phyloP scores from a whole-genome alignment of 2,797 vertebrate genomes.

The Galagoides demidoff region DNA sequence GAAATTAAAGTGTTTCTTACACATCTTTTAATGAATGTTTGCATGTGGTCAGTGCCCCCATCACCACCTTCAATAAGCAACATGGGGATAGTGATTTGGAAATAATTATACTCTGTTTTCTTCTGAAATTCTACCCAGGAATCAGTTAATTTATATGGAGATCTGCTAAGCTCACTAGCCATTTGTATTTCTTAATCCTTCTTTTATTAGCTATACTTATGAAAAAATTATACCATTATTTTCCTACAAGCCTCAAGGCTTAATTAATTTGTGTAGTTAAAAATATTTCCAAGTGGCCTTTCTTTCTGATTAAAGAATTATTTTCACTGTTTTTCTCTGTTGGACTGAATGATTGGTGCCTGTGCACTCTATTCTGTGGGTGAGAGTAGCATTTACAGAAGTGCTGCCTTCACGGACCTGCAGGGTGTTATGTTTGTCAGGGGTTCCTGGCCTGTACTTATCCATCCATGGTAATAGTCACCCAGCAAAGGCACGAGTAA shows the following conservation, averaged over 20 bases:
- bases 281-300: conserved; percentile 63
- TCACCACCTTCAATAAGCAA: not conserved
- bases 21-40: not conserved
- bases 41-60: not conserved
- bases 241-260: conserved; percentile 47
- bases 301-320: conserved; percentile 41
- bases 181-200: conserved; percentile 65
- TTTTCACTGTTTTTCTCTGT: not conserved
- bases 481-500: not conserved
- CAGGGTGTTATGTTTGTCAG: not conserved
- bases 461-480: not conserved
- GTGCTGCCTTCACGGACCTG: not conserved
- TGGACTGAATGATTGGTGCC: not conserved
- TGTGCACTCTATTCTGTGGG: not conserved
- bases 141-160: conserved; percentile 51
- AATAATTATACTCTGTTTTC: conserved; percentile 30
- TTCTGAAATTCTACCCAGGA: conserved; percentile 43
- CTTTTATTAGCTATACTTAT: conserved; percentile 67
- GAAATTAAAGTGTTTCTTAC: not conserved
- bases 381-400: not conserved
- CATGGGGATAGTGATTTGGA: not conserved
- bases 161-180: conserved; percentile 22
- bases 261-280: conserved; percentile 57
- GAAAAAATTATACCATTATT: conserved; percentile 70
- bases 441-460: not conserved